Conservation (phyloP, 2,888 invertebrate species). For the Ectemnius cavifrons region DNA sequence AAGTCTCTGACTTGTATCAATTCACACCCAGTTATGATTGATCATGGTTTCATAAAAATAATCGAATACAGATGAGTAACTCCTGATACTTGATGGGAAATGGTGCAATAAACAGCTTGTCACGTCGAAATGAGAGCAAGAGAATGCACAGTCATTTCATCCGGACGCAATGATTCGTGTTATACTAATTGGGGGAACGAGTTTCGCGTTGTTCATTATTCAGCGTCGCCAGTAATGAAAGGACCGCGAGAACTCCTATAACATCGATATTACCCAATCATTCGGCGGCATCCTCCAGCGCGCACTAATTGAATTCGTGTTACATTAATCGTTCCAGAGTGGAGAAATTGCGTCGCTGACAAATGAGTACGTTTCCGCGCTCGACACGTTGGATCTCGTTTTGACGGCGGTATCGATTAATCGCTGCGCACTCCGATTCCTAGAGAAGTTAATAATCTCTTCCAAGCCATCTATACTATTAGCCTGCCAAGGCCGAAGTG, state of each 20-base stretch:
- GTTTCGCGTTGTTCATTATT: background rate
- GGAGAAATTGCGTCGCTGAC: background rate
- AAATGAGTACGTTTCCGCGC: conserved; percentile 22
- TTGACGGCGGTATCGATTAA: conserved; percentile 31
- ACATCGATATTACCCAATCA: conserved; percentile 11
- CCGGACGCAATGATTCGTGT: conserved; percentile 24
- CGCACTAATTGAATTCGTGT: conserved; percentile 46
- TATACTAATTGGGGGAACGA: conserved; percentile 37
- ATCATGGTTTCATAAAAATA: no score
- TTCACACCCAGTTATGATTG: no score
- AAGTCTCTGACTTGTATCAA: no score
- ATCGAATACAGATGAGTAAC: no score
- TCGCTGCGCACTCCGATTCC: conserved; percentile 5
- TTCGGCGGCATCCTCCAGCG: conserved; percentile 5
- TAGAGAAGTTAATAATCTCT: conserved; percentile 3
- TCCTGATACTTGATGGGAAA: no score
- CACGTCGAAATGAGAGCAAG: no score
- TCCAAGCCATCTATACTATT: no score
- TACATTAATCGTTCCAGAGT: conserved; percentile 33
- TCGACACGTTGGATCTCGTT: conserved; percentile 11
- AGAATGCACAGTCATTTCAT: no score
- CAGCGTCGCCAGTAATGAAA: background rate
- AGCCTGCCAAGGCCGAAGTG: no score
- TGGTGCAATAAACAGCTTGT: no score
- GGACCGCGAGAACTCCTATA: conserved; percentile 17